Conservation (phyloP, 2,797 vertebrate genomes). For the Steatocranus sp. region DNA sequence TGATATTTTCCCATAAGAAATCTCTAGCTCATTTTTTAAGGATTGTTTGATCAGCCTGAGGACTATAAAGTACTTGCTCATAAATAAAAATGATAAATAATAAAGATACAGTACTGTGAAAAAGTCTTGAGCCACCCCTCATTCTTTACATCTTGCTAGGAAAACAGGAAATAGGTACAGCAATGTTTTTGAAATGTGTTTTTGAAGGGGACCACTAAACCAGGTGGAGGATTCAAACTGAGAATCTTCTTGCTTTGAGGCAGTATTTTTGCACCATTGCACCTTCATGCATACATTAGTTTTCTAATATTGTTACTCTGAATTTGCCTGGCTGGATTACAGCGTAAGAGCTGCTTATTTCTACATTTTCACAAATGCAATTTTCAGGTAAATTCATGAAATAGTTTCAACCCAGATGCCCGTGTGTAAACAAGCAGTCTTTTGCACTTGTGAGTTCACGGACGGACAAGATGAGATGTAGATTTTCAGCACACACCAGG, state of each 20-base stretch:
- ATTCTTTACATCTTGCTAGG: background rate
- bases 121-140: background rate
- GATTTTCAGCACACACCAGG: constrained; percentile 14
- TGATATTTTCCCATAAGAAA: background rate
- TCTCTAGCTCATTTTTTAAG: background rate
- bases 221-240: background rate
- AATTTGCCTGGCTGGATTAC: background rate
- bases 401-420: background rate
- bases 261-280: background rate
- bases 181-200: background rate
- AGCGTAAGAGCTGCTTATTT: background rate
- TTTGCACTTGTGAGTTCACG: background rate
- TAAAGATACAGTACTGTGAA: background rate
- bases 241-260: background rate
- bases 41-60: background rate
- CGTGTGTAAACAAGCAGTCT: background rate
- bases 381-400: background rate
- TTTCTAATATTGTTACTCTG: background rate
- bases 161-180: background rate
- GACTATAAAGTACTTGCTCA: background rate
- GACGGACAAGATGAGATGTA: background rate
- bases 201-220: background rate
- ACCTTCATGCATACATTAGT: background rate
- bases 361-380: background rate
- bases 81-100: background rate